Evolutionary conservation across 2,113 vertebrate genomes (phyloP).

Genomic region (Turdus rufiventris): DNA sequence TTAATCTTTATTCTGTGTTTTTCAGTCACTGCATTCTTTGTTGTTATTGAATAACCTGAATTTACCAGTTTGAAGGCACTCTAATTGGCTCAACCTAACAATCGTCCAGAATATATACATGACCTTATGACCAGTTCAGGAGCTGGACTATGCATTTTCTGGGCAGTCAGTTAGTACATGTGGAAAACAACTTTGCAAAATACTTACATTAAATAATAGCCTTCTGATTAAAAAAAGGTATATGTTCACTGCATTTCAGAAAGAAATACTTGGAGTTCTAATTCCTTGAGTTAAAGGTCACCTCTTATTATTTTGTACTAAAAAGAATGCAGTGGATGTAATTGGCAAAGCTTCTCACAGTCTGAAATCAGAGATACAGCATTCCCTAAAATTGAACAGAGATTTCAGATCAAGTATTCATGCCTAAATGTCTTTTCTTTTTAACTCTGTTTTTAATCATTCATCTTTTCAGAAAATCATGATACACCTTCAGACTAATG

Average conservation of each 20-base stretch:
- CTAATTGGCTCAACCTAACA: not conserved
- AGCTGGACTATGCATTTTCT: not conserved
- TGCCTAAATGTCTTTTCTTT: not conserved
- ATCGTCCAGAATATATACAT: not conserved
- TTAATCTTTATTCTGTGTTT: not conserved
- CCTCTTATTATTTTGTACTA: not conserved
- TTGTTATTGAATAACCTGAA: not conserved
- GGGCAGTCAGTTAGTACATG: not conserved
- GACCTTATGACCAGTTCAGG: not conserved
- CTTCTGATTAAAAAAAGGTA: not conserved
- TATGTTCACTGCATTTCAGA: not conserved
- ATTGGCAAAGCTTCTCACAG: not conserved
- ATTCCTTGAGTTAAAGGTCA: not conserved
- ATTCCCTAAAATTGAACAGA: not conserved
- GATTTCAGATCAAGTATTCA: not conserved
- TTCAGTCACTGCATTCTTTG: not conserved
- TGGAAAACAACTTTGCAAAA: not conserved
- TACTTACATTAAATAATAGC: not conserved
- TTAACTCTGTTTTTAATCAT: slow-evolving; percentile 28
- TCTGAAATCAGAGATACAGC: not conserved
- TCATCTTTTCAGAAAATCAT: slow-evolving; percentile 1
- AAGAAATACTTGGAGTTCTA: not conserved
- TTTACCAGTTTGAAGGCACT: not conserved
- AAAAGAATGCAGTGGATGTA: not conserved
- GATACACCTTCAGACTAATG: slow-evolving; percentile 10